Base-by-base conservation (phyloP, 2,113 vertebrate genomes). In the Oryzias woworae region DNA sequence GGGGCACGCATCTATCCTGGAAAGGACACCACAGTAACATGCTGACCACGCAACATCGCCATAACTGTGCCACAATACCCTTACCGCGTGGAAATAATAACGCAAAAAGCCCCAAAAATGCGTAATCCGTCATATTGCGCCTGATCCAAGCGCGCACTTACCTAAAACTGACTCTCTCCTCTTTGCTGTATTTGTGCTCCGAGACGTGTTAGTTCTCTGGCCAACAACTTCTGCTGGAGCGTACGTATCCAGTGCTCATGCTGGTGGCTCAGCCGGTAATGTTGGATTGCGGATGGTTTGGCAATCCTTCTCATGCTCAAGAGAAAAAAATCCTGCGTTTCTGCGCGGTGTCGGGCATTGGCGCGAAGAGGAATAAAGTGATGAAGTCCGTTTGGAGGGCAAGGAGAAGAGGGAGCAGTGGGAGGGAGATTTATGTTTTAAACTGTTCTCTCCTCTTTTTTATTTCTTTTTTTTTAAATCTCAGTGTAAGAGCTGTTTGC, bases 281-380 rank as follows among this genome's bases (percentile, higher is more conserved):
- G 85, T 79, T 90, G 87, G 85, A 89, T 91, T 91, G 89, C 90
- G 90, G 88, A 91, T 82, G 89, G 86, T 89, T 85, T 88, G 84
- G 83, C 90, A 85, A 89, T 90, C 88, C 90, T 91, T 91, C 82
- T 92, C 92, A 93, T 93, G 85, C 92, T 93, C 90, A 74, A 80
- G 87, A 85, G 88, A 62, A 62, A 82, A 84, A 87, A 91, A 89
- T 90, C 90, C 88, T 82, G 56, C 63, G 79, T 73, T 80, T 87
- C 84, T 81, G 78, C 77, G 81, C 70, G 81, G 74, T 87, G 77
- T 85, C 72, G 69, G 74, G 80, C 89, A 89, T 90, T 58, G 71
- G 79, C 69, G 78, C 76, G 66, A 76, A 75, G 76, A 86, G 71
- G 69, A 75, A 73, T 67, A 75, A 85, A 87, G 84, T 86, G 31